Evolutionary conservation across 2,888 invertebrate genomes (phyloP).

Genomic region (Thera britannica): DNA sequence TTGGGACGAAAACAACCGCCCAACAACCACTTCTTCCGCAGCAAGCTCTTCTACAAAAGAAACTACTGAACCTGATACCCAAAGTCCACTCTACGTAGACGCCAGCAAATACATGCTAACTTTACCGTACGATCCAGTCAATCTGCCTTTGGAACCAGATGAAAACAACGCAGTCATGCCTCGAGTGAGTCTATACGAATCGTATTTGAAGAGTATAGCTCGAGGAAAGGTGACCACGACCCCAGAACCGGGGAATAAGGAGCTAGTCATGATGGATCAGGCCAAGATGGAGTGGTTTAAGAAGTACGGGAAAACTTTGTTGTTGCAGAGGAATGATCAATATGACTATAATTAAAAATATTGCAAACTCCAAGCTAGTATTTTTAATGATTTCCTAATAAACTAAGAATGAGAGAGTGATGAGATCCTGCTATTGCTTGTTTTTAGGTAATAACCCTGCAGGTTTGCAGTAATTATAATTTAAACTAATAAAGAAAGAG

Average conservation of each 20-base stretch:
- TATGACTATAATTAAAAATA: conserved; percentile 6
- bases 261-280: conserved; percentile 33
- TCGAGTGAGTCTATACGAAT: conserved; percentile 75
- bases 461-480: too few relatives aligned
- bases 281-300: conserved; percentile 54
- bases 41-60: conserved; percentile 45
- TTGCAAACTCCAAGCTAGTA: background rate
- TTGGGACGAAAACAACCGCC: conserved; percentile 72
- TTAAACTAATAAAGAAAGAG: too few relatives aligned
- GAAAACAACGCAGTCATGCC: conserved; percentile 74
- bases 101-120: conserved; percentile 67
- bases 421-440: too few relatives aligned
- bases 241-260: conserved; percentile 41
- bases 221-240: conserved; percentile 61
- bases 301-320: conserved; percentile 55
- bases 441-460: too few relatives aligned
- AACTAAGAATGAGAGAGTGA: too few relatives aligned
- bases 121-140: conserved; percentile 72
- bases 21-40: conserved; percentile 47
- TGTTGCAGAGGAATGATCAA: conserved; percentile 55
- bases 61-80: conserved; percentile 38
- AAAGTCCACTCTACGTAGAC: conserved; percentile 49
- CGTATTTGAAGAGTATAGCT: conserved; percentile 68
- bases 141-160: conserved; percentile 72
- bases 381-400: background rate